Evolutionary conservation across 1,140 invertebrate species (phyloP).

Genomic region (Ceratitis capitata): DNA sequence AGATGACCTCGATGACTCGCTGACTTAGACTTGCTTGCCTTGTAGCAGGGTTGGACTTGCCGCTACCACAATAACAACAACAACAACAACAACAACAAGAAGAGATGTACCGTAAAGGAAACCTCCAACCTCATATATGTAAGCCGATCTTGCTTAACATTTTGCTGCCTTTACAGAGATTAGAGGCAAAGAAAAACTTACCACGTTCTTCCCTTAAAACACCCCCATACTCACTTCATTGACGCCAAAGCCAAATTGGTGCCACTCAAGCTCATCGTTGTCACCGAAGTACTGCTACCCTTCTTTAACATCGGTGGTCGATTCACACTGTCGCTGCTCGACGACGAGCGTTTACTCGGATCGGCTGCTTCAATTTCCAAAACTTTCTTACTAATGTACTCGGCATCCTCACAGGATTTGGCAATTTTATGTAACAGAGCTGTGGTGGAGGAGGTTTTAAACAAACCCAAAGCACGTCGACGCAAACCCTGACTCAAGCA

Average conservation of each 20-base stretch:
- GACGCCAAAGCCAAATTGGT: conserved; percentile 54
- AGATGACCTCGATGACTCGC: too few relatives aligned
- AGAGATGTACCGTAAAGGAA: too few relatives aligned
- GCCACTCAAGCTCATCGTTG: conserved; percentile 58
- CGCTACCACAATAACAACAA: too few relatives aligned
- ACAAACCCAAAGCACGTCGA: conserved; percentile 77
- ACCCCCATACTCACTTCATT: conserved; percentile 57
- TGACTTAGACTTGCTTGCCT: too few relatives aligned
- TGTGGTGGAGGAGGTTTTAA: conserved; percentile 90
- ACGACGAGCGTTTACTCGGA: conserved; percentile 77
- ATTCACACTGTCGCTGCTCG: conserved; percentile 78
- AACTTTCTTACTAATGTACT: conserved; percentile 79
- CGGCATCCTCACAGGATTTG: conserved; percentile 77
- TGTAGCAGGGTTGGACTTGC: too few relatives aligned
- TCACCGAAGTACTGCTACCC: conserved; percentile 69
- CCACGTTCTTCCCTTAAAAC: too few relatives aligned
- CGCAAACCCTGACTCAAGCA: conserved; percentile 88
- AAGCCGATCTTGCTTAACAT: too few relatives aligned
- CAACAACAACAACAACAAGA: too few relatives aligned
- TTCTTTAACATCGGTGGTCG: conserved; percentile 73
- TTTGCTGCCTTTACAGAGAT: too few relatives aligned
- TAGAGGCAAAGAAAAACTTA: too few relatives aligned
- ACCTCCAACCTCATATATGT: too few relatives aligned
- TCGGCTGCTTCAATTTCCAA: conserved; percentile 73
- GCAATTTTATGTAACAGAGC: conserved; percentile 91